Base-by-base conservation (phyloP, 2,113 vertebrate species). In the Chamaetylas fuelleborni region DNA sequence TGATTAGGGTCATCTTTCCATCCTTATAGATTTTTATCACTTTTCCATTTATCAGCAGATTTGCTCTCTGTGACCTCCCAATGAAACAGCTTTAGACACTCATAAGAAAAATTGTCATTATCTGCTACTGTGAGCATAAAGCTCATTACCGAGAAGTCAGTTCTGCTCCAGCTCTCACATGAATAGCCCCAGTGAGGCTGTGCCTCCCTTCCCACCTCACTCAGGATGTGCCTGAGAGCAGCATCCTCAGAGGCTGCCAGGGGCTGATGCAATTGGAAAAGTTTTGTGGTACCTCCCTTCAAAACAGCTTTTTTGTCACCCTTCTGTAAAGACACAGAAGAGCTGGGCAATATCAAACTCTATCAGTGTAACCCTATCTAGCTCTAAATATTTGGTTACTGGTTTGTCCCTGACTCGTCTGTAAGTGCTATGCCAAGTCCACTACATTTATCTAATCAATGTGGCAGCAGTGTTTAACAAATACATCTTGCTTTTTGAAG, bases 11-110 rank as follows among this genome's bases (percentile, higher is more conserved):
- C 65, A 93, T 74, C 82, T 93, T 90, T 90, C 64, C 76, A 67
- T 88, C 90, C 90, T 96, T 71, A 88, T 16, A 92, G 92, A 90
- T 96, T 96, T 88, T 94, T 95, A 88, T 96, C 92, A 92, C 76
- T 81, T 78, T 90, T 80, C 85, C 67, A 81, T 83, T 97, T 95
- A 83, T 94, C 88, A 54, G 47, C 2, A 4, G 71, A 86, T 96
- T 93, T 95, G 79, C 56, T 77, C 82, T 81, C 79, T 88, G 50
- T 88, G 80, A 92, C 92, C 79, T 92, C 85, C 29, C 72, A 56
- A 38, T 56, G 85, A 92, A 95, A 90, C 64, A 85, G 70, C 78
- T 89, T 91, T 67, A 93, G 82, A 76, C 54, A 90, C 47, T 83
- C 11, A 1, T 70, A 82, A 91, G 93, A 93, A 94, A 93, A 96